These are phyloP conservation scores for Spatula versicolor DNA, from an alignment of 2,797 vertebrate genomes.

Conservation along the genomic window DNA sequence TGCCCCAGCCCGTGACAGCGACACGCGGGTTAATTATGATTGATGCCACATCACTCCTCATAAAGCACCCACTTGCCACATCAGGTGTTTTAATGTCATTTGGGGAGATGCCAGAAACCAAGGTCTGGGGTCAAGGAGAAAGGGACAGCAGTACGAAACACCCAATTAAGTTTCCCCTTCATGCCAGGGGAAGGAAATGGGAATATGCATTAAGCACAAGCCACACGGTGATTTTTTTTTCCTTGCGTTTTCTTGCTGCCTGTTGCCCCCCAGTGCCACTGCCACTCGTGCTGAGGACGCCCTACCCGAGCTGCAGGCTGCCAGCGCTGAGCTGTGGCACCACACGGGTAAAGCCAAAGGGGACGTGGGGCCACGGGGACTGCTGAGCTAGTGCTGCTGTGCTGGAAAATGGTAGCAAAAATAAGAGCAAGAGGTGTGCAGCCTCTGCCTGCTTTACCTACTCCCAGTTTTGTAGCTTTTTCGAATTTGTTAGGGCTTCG, in stretches of 20 bases:
- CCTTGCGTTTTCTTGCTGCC: neutral
- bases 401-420: neutral
- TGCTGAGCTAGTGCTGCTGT: neutral
- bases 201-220: neutral
- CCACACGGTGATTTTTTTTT: neutral
- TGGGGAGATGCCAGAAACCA: slow-evolving; percentile 42
- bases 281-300: neutral
- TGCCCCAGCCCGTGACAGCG: slow-evolving; percentile 71
- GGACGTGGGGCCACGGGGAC: rapidly evolving
- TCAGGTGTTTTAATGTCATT: slow-evolving; percentile 69
- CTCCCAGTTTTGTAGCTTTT: neutral
- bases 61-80: slow-evolving; percentile 74
- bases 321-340: neutral
- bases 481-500: neutral
- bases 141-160: slow-evolving; percentile 43
- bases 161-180: neutral
- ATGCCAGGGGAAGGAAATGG: neutral
- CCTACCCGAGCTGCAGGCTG: neutral
- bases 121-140: slow-evolving; percentile 75
- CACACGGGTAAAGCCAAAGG: neutral
- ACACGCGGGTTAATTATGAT: slow-evolving; percentile 86
- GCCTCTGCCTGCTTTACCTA: neutral
- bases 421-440: neutral
- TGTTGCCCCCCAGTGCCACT: neutral
- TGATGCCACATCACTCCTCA: slow-evolving; percentile 81